Percentiles rank a stretch among this genome's conserved stretches.
Evolutionary conservation across 2,888 invertebrate species (phyloP).

Genomic region (Dexiosoma caninum): DNA sequence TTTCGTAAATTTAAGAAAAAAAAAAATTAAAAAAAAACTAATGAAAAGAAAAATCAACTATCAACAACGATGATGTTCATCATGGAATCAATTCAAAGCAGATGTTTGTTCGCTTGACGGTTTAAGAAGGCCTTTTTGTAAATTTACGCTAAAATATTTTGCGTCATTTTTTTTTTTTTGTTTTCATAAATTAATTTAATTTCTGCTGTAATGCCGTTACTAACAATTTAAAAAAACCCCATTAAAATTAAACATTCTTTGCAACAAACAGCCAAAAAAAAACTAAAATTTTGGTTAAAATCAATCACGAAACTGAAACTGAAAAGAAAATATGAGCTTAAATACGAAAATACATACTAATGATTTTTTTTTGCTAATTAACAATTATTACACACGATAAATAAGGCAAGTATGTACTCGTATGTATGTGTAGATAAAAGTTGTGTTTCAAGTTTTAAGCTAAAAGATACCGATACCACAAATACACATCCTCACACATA

Average conservation of each 20-base stretch:
- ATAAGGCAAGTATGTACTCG: too few relatives aligned
- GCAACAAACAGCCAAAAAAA: slow-evolving; percentile 57
- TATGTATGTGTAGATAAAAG: too few relatives aligned
- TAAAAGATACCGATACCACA: too few relatives aligned
- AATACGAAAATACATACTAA: not conserved
- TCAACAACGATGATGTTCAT: slow-evolving; percentile 46
- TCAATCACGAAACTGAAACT: slow-evolving; percentile 30
- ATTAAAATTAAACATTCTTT: slow-evolving; percentile 65
- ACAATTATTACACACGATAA: too few relatives aligned
- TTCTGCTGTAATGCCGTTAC: too few relatives aligned
- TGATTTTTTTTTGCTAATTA: too few relatives aligned
- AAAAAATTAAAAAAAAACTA: slow-evolving; percentile 1
- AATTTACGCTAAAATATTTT: slow-evolving; percentile 50
- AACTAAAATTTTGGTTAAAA: slow-evolving; percentile 23
- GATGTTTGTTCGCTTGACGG: slow-evolving; percentile 40
- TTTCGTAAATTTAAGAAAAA: slow-evolving; percentile 45
- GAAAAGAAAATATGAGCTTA: slow-evolving; percentile 1
- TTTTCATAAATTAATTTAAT: slow-evolving; percentile 53
- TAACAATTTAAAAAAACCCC: slow-evolving; percentile 53
- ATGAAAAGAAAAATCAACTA: not conserved
- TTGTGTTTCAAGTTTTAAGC: too few relatives aligned
- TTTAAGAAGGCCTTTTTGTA: slow-evolving; percentile 15
- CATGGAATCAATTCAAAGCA: slow-evolving; percentile 54
- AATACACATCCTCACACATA: too few relatives aligned
- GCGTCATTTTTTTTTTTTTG: slow-evolving; percentile 13